Percentiles rank a stretch among this genome's conserved stretches.
Conservation (phyloP, 1,140 invertebrate genomes). For the Sycophaga agraensis region DNA sequence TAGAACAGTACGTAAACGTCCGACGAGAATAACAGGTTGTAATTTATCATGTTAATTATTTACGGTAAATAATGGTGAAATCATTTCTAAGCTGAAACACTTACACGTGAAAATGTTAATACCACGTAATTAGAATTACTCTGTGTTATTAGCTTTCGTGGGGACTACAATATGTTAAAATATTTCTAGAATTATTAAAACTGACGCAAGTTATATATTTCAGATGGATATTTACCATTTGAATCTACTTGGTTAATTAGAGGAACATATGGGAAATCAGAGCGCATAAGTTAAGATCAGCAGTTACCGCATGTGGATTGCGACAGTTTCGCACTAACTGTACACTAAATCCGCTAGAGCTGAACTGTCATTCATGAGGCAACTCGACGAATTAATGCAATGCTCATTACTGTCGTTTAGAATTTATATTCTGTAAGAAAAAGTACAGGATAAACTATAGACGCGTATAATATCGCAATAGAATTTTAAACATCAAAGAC, state of each 20-base stretch:
- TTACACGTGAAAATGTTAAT: no score
- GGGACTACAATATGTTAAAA: no score
- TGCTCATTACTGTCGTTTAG: slow-evolving; percentile 4
- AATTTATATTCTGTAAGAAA: slow-evolving; percentile 1
- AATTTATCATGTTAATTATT: no score
- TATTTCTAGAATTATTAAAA: not conserved
- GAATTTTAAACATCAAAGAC: no score
- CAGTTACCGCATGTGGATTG: slow-evolving; percentile 2
- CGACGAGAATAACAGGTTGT: no score
- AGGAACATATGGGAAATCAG: slow-evolving; percentile 7
- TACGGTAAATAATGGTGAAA: no score
- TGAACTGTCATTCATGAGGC: slow-evolving; percentile 18
- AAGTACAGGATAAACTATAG: no score
- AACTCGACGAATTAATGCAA: slow-evolving; percentile 11
- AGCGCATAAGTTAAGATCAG: not conserved
- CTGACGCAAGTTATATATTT: not conserved
- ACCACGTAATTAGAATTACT: no score
- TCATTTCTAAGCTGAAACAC: no score
- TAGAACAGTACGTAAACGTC: no score
- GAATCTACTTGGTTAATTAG: slow-evolving; percentile 2
- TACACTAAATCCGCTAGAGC: slow-evolving; percentile 22
- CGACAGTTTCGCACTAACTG: slow-evolving; percentile 12
- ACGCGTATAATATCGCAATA: no score
- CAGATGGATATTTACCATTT: not conserved
- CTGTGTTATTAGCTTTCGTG: no score